These are phyloP conservation scores for Philereme vetulata DNA, from an alignment of 2,888 invertebrate species.

Conservation along the genomic window DNA sequence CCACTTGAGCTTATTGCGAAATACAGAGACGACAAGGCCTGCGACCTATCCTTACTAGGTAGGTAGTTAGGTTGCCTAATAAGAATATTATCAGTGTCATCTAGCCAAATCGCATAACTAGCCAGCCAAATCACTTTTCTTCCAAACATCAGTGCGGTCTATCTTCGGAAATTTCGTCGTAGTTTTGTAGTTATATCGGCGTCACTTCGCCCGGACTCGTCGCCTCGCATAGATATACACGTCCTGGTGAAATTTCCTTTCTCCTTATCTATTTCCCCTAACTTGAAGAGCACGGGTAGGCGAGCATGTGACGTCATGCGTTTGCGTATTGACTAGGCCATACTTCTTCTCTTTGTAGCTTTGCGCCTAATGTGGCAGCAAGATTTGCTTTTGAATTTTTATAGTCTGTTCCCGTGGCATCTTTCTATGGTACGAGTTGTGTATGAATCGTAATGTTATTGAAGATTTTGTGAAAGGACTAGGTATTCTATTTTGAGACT, in stretches of 20 bases:
- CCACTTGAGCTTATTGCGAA: too few relatives aligned
- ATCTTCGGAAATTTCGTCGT: neutral
- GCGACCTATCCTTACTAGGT: too few relatives aligned
- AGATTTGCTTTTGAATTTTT: too few relatives aligned
- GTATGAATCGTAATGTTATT: neutral
- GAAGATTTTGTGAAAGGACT: neutral
- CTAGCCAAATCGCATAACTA: too few relatives aligned
- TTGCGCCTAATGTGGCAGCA: too few relatives aligned
- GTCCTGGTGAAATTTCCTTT: conserved; percentile 30
- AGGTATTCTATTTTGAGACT: conserved; percentile 1
- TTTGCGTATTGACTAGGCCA: conserved; percentile 28
- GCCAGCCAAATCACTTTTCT: too few relatives aligned
- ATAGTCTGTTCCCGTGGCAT: too few relatives aligned
- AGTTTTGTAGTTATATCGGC: neutral
- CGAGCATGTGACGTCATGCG: conserved; percentile 30
- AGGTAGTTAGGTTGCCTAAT: too few relatives aligned
- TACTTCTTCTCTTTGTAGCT: too few relatives aligned
- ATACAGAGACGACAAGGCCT: too few relatives aligned
- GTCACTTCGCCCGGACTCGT: neutral
- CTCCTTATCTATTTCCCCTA: conserved; percentile 36
- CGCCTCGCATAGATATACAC: conserved; percentile 22
- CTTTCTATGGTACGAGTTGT: too few relatives aligned
- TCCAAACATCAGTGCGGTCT: neutral
- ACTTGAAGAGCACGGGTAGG: conserved; percentile 14
- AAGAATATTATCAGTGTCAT: too few relatives aligned